Conservation (phyloP, 2,888 invertebrate species). For the Chesias legatella region DNA sequence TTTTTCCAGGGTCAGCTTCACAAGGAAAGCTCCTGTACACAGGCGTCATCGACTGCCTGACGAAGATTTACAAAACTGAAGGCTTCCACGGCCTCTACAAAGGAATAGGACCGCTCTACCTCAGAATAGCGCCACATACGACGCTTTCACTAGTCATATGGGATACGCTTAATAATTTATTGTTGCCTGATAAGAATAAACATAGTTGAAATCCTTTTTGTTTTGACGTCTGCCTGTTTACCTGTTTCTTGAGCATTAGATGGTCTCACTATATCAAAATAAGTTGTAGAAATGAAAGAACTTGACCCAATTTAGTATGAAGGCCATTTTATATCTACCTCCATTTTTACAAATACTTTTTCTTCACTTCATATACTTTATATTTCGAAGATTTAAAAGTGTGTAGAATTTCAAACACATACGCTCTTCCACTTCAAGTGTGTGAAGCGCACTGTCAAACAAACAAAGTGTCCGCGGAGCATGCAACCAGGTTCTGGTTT, state of each 20-base stretch:
- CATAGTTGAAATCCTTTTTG: constrained; percentile 27
- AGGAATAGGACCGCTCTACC: constrained; percentile 87
- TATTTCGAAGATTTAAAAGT: too few species aligned
- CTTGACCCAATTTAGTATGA: too few species aligned
- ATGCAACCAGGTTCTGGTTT: too few species aligned
- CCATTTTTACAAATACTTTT: too few species aligned
- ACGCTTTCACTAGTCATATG: constrained; percentile 88
- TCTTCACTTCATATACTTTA: too few species aligned
- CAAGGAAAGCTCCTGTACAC: constrained; percentile 84
- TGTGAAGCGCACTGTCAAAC: too few species aligned
- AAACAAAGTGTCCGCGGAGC: too few species aligned
- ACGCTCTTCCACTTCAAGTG: too few species aligned
- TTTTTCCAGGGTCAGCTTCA: constrained; percentile 79
- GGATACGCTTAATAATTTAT: constrained; percentile 77
- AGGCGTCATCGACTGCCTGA: constrained; percentile 87
- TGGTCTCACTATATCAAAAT: neutral
- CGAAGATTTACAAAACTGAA: constrained; percentile 88
- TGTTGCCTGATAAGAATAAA: constrained; percentile 47
- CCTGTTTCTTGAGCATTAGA: neutral
- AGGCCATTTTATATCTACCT: too few species aligned
- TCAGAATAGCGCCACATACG: constrained; percentile 89
- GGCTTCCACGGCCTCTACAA: constrained; percentile 90
- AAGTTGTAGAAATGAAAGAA: neutral
- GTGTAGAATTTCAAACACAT: too few species aligned
- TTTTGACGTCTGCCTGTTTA: too few species aligned